Conservation (phyloP, 2,113 vertebrate genomes). For the Noturus placidus region DNA sequence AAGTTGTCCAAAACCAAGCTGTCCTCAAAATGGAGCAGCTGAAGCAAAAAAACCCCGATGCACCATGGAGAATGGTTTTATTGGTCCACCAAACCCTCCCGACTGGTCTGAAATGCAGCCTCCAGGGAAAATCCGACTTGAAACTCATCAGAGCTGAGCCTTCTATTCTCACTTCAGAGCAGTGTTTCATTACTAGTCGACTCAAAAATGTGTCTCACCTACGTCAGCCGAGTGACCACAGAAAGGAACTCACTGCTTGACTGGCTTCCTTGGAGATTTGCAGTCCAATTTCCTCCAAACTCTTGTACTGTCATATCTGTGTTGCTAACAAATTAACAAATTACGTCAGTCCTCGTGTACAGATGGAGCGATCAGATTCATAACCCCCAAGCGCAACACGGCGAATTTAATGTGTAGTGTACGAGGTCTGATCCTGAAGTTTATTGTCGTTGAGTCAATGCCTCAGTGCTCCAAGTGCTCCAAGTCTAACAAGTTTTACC, state of each 20-base stretch:
- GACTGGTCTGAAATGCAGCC: neutral
- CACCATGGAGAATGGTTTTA: slow-evolving; percentile 30
- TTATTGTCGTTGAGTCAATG: neutral
- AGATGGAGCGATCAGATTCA: neutral
- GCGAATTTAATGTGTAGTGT: neutral
- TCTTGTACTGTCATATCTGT: neutral
- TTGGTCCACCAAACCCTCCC: neutral
- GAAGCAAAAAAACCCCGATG: slow-evolving; percentile 16
- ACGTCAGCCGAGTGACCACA: neutral
- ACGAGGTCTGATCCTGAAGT: neutral
- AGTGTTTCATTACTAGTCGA: slow-evolving; percentile 6
- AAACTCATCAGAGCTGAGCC: neutral
- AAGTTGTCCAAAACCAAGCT: neutral
- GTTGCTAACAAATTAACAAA: neutral
- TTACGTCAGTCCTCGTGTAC: neutral
- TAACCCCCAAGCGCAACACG: neutral
- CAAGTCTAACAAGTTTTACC: neutral
- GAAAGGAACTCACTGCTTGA: neutral
- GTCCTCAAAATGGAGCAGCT: neutral
- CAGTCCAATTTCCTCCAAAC: neutral
- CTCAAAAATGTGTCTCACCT: slow-evolving; percentile 7
- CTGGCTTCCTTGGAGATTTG: neutral
- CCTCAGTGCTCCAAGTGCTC: neutral
- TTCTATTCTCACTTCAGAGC: neutral
- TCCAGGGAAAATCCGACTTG: neutral